A percentile compares a stretch with the other conserved stretches of the same genome.
phyloP scores from a whole-genome alignment of 2,888 invertebrate species.

The Rhogogaster chlorosoma region DNA sequence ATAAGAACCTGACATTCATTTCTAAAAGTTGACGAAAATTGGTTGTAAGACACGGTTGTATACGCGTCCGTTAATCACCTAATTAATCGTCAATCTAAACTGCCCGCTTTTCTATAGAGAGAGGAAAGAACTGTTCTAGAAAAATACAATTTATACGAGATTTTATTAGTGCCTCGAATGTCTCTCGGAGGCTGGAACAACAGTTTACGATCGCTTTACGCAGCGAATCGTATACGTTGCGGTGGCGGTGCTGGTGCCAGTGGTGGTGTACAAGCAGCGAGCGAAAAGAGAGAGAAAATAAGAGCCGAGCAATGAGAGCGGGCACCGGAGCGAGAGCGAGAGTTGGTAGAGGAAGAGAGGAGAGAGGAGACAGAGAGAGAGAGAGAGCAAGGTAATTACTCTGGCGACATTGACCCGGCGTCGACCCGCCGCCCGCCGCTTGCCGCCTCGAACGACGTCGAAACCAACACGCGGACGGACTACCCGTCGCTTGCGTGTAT shows the following conservation, averaged over 20 bases:
- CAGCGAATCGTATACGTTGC: slow-evolving; percentile 28
- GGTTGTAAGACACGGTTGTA: not conserved
- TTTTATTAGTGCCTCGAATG: slow-evolving; percentile 12
- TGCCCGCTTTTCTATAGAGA: not conserved
- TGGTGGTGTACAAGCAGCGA: not conserved
- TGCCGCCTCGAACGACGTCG: slow-evolving; percentile 57
- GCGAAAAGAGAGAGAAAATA: slow-evolving; percentile 8
- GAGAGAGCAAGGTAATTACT: slow-evolving; percentile 71
- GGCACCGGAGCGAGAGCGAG: slow-evolving; percentile 33
- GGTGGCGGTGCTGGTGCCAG: not conserved
- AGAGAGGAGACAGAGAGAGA: slow-evolving; percentile 50
- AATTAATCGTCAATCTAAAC: not conserved
- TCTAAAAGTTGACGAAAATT: not conserved
- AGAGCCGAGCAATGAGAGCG: slow-evolving; percentile 29
- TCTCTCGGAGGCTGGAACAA: slow-evolving; percentile 37
- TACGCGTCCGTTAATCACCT: too few relatives aligned
- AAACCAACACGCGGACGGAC: slow-evolving; percentile 61
- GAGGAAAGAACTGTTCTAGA: not conserved
- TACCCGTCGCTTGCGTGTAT: slow-evolving; percentile 30
- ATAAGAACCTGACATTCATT: slow-evolving; percentile 13
- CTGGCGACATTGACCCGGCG: slow-evolving; percentile 76
- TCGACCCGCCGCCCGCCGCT: slow-evolving; percentile 71
- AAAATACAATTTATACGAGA: slow-evolving; percentile 7
- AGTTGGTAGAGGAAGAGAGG: not conserved
- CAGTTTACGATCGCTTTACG: slow-evolving; percentile 48